These are phyloP conservation scores for Butorides virescens DNA, from an alignment of 2,113 vertebrate genomes.

Conservation along the genomic window DNA sequence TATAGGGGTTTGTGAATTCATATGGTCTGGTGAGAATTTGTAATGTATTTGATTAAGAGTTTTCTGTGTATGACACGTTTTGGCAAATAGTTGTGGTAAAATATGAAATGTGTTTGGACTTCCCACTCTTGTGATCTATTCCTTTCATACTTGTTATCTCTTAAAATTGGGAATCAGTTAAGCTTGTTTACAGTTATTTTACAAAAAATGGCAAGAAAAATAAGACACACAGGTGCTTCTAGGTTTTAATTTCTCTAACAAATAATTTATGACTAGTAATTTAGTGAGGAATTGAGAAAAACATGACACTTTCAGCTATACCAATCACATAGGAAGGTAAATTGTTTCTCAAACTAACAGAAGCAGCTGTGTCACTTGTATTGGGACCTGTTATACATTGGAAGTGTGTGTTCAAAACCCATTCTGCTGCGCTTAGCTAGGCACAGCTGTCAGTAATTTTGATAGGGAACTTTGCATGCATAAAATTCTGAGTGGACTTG, in stretches of 20 bases:
- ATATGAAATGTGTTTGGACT: background rate
- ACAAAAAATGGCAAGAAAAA: background rate
- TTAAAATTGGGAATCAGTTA: background rate
- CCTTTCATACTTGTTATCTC: background rate
- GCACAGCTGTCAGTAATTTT: background rate
- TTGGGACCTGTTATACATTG: background rate
- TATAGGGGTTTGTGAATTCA: background rate
- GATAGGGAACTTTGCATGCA: background rate
- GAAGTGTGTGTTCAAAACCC: background rate
- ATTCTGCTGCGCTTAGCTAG: background rate
- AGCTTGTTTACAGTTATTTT: background rate
- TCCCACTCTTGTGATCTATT: background rate
- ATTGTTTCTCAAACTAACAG: background rate
- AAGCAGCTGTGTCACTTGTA: accelerated
- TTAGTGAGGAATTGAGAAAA: background rate
- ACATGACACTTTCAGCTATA: accelerated
- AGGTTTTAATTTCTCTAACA: background rate
- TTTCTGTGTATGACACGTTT: background rate
- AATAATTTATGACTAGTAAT: background rate
- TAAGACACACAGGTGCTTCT: background rate
- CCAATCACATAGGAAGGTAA: background rate
- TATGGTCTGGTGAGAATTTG: background rate
- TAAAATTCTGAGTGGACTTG: background rate
- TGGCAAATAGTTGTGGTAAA: background rate
- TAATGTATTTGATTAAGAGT: background rate